phyloP scores from a whole-genome alignment of 2,888 invertebrate species.

The Cryptocephalus moraei region DNA sequence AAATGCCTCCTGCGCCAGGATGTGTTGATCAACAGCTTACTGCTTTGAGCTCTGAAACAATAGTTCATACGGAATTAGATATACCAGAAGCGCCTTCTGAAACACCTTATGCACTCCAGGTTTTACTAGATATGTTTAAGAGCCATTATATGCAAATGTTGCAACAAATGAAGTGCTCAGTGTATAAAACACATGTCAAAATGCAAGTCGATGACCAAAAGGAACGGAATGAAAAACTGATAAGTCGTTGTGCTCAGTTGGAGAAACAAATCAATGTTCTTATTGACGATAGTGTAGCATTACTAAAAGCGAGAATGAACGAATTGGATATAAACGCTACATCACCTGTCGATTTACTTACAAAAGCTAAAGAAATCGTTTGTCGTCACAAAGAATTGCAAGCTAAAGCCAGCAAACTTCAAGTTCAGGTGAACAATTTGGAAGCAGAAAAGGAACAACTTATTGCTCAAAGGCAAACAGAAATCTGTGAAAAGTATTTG shows the following conservation, averaged over 20 bases:
- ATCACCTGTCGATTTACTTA: constrained; percentile 73
- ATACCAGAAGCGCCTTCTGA: constrained; percentile 68
- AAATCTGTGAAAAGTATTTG: constrained; percentile 62
- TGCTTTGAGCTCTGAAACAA: constrained; percentile 54
- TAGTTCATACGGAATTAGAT: constrained; percentile 72
- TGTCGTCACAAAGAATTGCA: constrained; percentile 87
- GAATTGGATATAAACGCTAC: constrained; percentile 84
- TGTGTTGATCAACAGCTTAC: constrained; percentile 87
- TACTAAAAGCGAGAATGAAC: constrained; percentile 80
- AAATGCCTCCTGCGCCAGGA: constrained; percentile 79
- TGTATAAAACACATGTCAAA: constrained; percentile 61
- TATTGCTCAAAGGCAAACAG: constrained; percentile 62
- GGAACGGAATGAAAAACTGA: constrained; percentile 63
- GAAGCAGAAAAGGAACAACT: constrained; percentile 69
- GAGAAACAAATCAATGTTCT: constrained; percentile 89
- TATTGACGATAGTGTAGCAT: constrained; percentile 82
- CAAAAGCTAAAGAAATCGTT: constrained; percentile 87
- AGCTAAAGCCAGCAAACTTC: constrained; percentile 76
- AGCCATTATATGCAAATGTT: constrained; percentile 80
- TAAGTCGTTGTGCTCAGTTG: constrained; percentile 76
- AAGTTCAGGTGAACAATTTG: constrained; percentile 66
- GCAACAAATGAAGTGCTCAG: constrained; percentile 70
- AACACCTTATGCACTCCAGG: constrained; percentile 78
- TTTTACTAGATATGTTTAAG: constrained; percentile 74
- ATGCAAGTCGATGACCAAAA: constrained; percentile 74